phyloP scores from a whole-genome alignment of 2,113 vertebrate species.

The Vanacampus margaritifer region DNA sequence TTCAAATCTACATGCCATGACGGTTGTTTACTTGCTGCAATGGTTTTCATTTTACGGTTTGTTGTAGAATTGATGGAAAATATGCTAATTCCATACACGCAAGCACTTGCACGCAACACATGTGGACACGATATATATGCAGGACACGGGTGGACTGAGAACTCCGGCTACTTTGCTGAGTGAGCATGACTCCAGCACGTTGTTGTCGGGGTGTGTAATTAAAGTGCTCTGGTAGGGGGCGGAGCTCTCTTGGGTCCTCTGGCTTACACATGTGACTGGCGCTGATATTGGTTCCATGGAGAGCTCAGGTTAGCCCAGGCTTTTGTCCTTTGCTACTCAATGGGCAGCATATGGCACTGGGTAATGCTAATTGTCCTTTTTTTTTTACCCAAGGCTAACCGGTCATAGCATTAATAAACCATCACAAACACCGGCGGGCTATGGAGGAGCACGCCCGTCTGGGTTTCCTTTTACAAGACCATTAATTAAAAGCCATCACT shows the following conservation, averaged over 20 bases:
- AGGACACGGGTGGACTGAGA: constrained; percentile 47
- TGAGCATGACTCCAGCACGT: constrained; percentile 43
- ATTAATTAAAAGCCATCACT: constrained; percentile 74
- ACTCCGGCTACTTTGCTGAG: constrained; percentile 56
- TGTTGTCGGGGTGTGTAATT: constrained; percentile 65
- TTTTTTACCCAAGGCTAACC: constrained; percentile 71
- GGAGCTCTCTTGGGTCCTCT: constrained; percentile 61
- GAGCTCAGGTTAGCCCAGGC: constrained; percentile 72
- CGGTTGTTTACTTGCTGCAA: constrained; percentile 27
- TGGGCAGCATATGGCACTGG: constrained; percentile 79
- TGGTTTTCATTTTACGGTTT: constrained; percentile 19
- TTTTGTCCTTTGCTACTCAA: constrained; percentile 67
- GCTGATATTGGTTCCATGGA: constrained; percentile 66
- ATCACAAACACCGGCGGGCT: constrained; percentile 62
- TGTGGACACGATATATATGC: constrained; percentile 27
- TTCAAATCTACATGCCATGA: constrained; percentile 4
- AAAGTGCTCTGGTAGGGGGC: constrained; percentile 60
- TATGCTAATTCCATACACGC: constrained; percentile 19
- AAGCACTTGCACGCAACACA: constrained; percentile 10
- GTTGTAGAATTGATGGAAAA: constrained; percentile 37
- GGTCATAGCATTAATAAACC: constrained; percentile 74
- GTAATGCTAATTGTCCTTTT: constrained; percentile 79
- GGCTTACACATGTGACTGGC: constrained; percentile 59
- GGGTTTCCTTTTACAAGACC: constrained; percentile 67
- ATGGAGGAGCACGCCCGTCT: constrained; percentile 45